Evolutionary conservation across 2,113 vertebrate genomes (phyloP), one percentile per base, ranked within the genome.

Genomic region (Gobiocypris rarus): DNA sequence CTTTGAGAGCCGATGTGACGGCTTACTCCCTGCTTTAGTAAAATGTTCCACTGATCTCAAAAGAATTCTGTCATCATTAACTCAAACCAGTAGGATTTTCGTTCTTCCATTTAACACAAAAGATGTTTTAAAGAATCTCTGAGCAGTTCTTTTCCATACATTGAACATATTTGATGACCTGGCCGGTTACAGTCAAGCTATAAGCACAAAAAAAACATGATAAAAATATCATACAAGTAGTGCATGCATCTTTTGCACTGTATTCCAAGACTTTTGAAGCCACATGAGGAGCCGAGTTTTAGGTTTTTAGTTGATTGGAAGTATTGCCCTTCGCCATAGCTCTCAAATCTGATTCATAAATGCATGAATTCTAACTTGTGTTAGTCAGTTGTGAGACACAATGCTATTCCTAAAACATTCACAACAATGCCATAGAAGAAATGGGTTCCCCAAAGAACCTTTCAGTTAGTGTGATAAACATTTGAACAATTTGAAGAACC

Each of bases 1-100:
- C 26, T 69, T 19, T 58, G n/a, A 14, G 61, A 81, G 59, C 31
- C 1, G 52, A 77, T 41, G 48, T 78, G 73, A 75, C 24, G 73
- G 17, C 28, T 61, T 24, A 78, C 76, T 75, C 24, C 8, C 73
- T 54, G 73, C 73, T 75, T 75, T 75, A 75, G 50, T 75, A 22
- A 75, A 26, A 54, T 75, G 8, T 54, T 67, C 24, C 41, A 8
- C 70, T 8, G 70, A 41, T 48, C 4, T 73, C 41, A 26, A 73
- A 73, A 73, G 70, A 41, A 15, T 45, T 26, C 22, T 73, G 41
- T 26, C 69, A 43, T 71, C 22, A 43, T 43, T 45, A 15, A 24
- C 41, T 73, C 34, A 9, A 73, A 71, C 69, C 22, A 43, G 2
- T n/a, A 14, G 69, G 19, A 59, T 28, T 78, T n/a, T 34, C 43